A percentile compares a stretch with the other conserved stretches of the same genome.
Evolutionary conservation across 2,113 vertebrate genomes (phyloP).

Genomic region (Nanorana parkeri): DNA sequence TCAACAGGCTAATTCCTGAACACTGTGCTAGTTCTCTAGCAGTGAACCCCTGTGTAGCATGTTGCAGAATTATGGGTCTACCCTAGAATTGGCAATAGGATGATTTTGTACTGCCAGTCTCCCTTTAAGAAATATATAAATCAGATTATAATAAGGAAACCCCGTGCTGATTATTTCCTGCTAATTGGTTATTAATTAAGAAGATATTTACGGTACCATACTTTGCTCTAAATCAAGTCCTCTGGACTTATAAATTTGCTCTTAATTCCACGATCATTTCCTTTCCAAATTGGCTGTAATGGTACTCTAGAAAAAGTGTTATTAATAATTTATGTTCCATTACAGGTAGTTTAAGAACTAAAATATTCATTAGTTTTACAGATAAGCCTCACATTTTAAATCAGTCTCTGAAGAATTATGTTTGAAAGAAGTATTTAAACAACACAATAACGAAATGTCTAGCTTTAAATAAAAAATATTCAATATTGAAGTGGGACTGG

Average conservation of each 20-base stretch:
- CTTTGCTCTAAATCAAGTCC: slow-evolving; percentile 9
- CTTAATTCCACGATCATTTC: slow-evolving; percentile 45
- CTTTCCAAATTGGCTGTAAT: not conserved
- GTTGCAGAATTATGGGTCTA: no score
- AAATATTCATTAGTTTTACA: slow-evolving; percentile 35
- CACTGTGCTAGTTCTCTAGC: no score
- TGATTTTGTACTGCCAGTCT: no score
- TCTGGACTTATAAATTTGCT: slow-evolving; percentile 25
- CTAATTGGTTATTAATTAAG: slow-evolving; percentile 29
- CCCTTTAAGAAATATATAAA: not conserved
- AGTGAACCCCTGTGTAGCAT: no score
- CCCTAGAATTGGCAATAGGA: no score
- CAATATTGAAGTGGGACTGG: no score
- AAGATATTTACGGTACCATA: not conserved
- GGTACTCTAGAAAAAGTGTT: slow-evolving; percentile 55
- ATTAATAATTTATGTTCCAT: slow-evolving; percentile 45
- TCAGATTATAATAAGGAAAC: not conserved
- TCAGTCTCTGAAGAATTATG: slow-evolving; percentile 2
- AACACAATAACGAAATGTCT: not conserved
- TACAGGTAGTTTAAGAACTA: slow-evolving; percentile 38
- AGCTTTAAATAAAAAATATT: no score
- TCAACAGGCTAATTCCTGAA: no score
- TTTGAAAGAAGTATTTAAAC: slow-evolving; percentile 24
- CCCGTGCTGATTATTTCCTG: not conserved
- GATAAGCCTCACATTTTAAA: slow-evolving; percentile 29